Conservation (phyloP, 2,888 invertebrate species). For the Dasysyrphus tricinctus region DNA sequence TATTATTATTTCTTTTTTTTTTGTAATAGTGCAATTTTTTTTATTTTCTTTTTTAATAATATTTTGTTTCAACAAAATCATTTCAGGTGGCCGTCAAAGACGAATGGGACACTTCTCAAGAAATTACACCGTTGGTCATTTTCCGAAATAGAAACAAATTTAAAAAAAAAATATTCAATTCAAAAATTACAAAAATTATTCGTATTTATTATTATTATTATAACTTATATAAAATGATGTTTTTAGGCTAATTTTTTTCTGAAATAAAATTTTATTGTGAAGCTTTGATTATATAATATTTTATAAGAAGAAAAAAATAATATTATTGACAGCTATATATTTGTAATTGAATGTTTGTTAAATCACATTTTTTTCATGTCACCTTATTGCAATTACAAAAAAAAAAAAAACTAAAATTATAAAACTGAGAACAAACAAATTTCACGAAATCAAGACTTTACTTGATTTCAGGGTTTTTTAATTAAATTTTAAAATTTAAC, state of each 20-base stretch:
- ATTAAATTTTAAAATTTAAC: neutral
- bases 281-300: slow-evolving; percentile 60
- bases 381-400: slow-evolving; percentile 62
- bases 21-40: slow-evolving; percentile 3
- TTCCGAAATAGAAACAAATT: slow-evolving; percentile 78
- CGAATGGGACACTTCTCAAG: slow-evolving; percentile 91
- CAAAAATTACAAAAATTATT: slow-evolving; percentile 31
- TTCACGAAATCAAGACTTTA: no score
- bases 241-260: slow-evolving; percentile 44
- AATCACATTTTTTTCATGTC: slow-evolving; percentile 56
- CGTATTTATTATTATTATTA: slow-evolving; percentile 68
- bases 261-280: slow-evolving; percentile 43
- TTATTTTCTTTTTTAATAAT: slow-evolving; percentile 3
- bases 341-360: slow-evolving; percentile 52
- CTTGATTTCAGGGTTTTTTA: neutral
- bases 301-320: slow-evolving; percentile 41
- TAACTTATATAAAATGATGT: slow-evolving; percentile 45
- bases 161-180: slow-evolving; percentile 35
- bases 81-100: slow-evolving; percentile 86
- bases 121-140: slow-evolving; percentile 90
- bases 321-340: slow-evolving; percentile 19
- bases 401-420: neutral
- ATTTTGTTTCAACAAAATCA: slow-evolving; percentile 1
- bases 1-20: slow-evolving; percentile 48
- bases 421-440: neutral